Evolutionary conservation across 2,797 vertebrate species (phyloP).

Genomic region (Hirundo rustica): DNA sequence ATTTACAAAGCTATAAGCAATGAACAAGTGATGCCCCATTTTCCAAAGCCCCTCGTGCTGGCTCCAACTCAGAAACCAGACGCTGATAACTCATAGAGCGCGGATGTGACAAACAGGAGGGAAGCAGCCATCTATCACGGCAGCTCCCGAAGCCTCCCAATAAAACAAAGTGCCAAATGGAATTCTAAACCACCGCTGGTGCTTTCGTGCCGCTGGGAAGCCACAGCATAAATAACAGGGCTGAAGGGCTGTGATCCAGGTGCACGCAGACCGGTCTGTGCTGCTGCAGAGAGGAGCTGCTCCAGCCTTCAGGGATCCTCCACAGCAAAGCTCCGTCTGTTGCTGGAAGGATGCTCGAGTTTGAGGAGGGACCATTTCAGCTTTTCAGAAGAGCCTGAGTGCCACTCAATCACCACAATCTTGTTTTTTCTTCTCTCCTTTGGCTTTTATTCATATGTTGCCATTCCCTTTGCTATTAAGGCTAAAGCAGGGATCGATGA

Average conservation of each 20-base stretch:
- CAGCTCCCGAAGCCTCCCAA: neutral
- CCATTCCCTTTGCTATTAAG: neutral
- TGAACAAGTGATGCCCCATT: neutral
- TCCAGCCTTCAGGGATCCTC: neutral
- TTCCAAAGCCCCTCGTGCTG: neutral
- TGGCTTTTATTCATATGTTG: neutral
- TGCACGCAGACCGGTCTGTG: fast-evolving
- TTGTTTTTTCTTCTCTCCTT: neutral
- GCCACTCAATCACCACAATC: neutral
- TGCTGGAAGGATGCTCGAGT: neutral
- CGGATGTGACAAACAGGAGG: neutral
- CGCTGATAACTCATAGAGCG: neutral
- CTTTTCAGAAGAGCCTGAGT: neutral
- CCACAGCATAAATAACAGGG: neutral
- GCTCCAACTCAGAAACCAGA: neutral
- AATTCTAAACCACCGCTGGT: neutral
- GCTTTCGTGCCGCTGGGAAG: neutral
- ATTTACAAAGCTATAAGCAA: neutral
- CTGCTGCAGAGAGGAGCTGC: neutral
- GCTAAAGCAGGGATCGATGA: neutral
- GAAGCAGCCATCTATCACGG: conserved; percentile 7
- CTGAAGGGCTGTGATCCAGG: neutral
- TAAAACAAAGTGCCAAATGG: conserved; percentile 52
- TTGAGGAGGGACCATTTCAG: neutral
- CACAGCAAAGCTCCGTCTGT: neutral